phyloP scores from a whole-genome alignment of 2,797 vertebrate genomes.

The Ciconia nigra region DNA sequence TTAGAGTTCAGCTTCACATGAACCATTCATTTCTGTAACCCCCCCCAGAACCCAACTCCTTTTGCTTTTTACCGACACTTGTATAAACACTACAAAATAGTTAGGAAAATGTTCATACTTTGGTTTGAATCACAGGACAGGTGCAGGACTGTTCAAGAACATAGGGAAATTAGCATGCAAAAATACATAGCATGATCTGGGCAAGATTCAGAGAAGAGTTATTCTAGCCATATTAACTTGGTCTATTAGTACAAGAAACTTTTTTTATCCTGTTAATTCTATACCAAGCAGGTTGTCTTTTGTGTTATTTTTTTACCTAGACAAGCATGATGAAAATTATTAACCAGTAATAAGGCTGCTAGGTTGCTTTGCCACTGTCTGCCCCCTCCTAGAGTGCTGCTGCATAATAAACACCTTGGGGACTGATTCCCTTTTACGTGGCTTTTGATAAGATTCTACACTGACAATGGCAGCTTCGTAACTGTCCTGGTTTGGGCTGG shows the following conservation, averaged over 20 bases:
- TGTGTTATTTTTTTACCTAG: not conserved
- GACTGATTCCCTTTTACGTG: not conserved
- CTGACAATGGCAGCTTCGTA: not conserved
- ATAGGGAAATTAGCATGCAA: not conserved
- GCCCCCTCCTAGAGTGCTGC: not conserved
- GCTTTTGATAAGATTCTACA: not conserved
- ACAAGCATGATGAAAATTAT: not conserved
- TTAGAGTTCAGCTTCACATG: not conserved
- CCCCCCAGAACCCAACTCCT: fast-evolving
- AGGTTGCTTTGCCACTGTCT: not conserved
- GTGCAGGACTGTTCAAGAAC: not conserved
- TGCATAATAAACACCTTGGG: not conserved
- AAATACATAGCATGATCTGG: fast-evolving
- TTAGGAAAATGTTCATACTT: not conserved
- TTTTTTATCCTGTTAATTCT: not conserved
- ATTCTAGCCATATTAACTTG: not conserved
- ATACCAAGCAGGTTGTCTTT: not conserved
- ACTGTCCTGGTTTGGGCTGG: no score
- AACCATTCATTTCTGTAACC: not conserved
- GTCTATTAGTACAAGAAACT: not conserved
- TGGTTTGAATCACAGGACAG: not conserved
- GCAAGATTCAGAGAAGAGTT: not conserved
- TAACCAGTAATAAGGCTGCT: not conserved
- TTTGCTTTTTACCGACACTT: not conserved
- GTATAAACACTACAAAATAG: not conserved